phyloP scores from a whole-genome alignment of 2,888 invertebrate genomes.

The Tipula lateralis region DNA sequence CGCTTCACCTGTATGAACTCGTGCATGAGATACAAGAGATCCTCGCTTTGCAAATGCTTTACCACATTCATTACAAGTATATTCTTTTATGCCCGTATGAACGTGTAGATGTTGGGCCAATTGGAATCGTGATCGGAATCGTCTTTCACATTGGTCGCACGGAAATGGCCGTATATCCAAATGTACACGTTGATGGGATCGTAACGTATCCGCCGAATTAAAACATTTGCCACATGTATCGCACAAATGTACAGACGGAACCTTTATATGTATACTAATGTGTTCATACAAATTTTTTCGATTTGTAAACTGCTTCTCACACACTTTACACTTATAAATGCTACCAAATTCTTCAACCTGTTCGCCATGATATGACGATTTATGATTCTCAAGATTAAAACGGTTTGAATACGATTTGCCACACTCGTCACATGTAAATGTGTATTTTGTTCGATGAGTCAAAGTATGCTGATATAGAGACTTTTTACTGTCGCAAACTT shows the following conservation, averaged over 20 bases:
- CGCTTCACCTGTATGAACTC: slow-evolving; percentile 19
- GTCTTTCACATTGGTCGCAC: slow-evolving; percentile 26
- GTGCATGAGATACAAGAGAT: slow-evolving; percentile 30
- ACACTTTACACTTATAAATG: slow-evolving; percentile 32
- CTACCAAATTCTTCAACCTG: slow-evolving; percentile 30
- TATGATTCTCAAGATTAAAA: slow-evolving; percentile 33
- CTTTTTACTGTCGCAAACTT: slow-evolving; percentile 31
- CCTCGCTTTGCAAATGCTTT: slow-evolving; percentile 32
- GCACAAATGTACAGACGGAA: slow-evolving; percentile 27
- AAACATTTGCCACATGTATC: slow-evolving; percentile 33
- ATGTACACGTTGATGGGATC: slow-evolving; percentile 31
- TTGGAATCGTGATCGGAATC: slow-evolving; percentile 30
- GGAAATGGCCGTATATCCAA: slow-evolving; percentile 31
- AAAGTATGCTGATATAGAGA: slow-evolving; percentile 30
- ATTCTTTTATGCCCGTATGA: slow-evolving; percentile 32
- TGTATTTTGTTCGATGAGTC: slow-evolving; percentile 26
- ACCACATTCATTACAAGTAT: slow-evolving; percentile 27
- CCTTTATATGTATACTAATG: slow-evolving; percentile 12
- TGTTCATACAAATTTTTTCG: slow-evolving; percentile 32
- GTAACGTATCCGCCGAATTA: not conserved
- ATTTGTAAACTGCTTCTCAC: slow-evolving; percentile 32
- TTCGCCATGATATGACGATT: slow-evolving; percentile 31
- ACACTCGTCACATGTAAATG: slow-evolving; percentile 32
- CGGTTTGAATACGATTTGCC: slow-evolving; percentile 32
- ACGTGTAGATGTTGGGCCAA: slow-evolving; percentile 32